Conservation (phyloP, 37 sponge, comb jelly and placozoan species). For the Halichondria panicea region DNA sequence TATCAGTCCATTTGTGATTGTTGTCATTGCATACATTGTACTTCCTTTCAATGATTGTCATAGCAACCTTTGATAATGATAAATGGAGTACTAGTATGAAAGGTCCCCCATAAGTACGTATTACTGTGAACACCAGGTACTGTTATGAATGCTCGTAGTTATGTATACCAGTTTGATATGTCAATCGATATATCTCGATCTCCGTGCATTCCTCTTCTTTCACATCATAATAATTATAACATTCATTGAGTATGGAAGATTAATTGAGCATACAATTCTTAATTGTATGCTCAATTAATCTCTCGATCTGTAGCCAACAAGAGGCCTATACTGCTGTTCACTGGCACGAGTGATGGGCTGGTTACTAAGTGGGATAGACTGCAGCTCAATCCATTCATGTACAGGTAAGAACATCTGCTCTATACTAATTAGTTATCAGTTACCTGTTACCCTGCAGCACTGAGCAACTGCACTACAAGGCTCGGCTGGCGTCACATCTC, state of each 20-base stretch:
- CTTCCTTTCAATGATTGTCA: no score
- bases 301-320: conserved; percentile 54
- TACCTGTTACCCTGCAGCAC: conserved; percentile 9
- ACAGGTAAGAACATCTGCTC: conserved; percentile 44
- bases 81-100: no score
- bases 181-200: no score
- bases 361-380: conserved; percentile 78
- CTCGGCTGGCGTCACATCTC: conserved; percentile 12
- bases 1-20: no score
- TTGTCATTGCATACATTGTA: no score
- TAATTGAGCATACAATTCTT: no score
- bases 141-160: background rate
- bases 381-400: conserved; percentile 73
- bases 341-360: conserved; percentile 53
- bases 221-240: no score
- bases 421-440: background rate
- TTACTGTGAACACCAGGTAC: background rate
- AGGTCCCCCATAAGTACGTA: no score
- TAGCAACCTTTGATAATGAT: no score
- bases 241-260: no score
- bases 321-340: conserved; percentile 76
- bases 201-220: no score
- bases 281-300: background rate
- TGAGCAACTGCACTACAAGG: conserved; percentile 42
- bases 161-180: no score